A percentile compares a stretch with the other conserved stretches of the same genome.
Conservation (phyloP, 2,113 vertebrate genomes). For the Hyaena hyaena region DNA sequence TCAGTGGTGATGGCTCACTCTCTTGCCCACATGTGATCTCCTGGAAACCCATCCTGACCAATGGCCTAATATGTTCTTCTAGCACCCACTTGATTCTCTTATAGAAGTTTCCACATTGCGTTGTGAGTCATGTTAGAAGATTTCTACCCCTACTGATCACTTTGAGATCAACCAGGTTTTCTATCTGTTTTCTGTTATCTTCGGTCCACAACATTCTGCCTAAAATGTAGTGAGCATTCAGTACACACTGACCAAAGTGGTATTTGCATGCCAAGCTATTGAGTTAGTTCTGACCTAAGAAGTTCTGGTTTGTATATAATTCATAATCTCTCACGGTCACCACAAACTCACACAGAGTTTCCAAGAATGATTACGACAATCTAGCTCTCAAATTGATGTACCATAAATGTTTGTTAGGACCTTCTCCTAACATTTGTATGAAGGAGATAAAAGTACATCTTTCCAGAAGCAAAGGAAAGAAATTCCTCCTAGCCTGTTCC, state of each 20-base stretch:
- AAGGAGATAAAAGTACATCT: neutral
- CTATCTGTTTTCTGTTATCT: neutral
- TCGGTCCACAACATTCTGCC: neutral
- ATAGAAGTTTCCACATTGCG: neutral
- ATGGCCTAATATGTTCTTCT: neutral
- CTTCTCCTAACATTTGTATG: neutral
- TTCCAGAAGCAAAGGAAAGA: neutral
- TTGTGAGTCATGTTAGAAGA: neutral
- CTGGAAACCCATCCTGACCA: neutral
- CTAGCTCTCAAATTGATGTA: neutral
- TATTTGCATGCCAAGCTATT: neutral
- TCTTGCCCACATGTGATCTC: neutral
- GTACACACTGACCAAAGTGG: neutral
- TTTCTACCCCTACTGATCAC: no score
- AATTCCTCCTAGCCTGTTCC: neutral
- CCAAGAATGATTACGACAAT: neutral
- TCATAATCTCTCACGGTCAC: neutral
- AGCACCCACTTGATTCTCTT: neutral
- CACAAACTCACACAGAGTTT: neutral
- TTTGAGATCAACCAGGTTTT: neutral
- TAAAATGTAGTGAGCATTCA: neutral
- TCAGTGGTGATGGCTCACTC: accelerated
- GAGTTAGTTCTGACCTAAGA: neutral
- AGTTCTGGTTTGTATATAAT: neutral
- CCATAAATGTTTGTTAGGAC: neutral